phyloP scores from a whole-genome alignment of 2,888 invertebrate species.

The Eristalis intricaria region DNA sequence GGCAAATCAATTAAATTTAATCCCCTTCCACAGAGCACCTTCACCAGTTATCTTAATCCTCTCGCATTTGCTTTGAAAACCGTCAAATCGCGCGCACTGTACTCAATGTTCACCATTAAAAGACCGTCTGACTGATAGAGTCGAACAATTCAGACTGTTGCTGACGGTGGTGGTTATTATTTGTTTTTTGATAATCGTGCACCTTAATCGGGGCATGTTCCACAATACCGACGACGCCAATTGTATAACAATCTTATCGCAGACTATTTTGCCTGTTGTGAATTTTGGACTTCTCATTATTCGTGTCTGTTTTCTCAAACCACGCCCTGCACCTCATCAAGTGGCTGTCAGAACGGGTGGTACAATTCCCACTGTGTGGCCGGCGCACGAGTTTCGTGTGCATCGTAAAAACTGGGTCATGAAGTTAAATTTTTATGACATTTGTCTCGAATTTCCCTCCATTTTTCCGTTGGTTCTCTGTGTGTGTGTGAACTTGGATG shows the following conservation, averaged over 20 bases:
- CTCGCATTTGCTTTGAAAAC: background rate
- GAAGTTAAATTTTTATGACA: conserved; percentile 37
- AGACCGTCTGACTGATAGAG: conserved; percentile 12
- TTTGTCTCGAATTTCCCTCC: conserved; percentile 36
- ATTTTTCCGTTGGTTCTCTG: background rate
- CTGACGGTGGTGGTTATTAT: conserved; percentile 39
- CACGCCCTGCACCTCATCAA: background rate
- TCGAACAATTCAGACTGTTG: conserved; percentile 15
- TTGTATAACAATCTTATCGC: conserved; percentile 20
- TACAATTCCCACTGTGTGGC: background rate
- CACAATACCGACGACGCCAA: conserved; percentile 12
- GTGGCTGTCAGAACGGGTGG: background rate
- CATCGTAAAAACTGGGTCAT: conserved; percentile 48
- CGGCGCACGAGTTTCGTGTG: conserved; percentile 11
- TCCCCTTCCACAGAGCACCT: background rate
- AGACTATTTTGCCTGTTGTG: conserved; percentile 7
- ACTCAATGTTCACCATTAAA: background rate
- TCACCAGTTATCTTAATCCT: background rate
- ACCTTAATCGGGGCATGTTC: conserved; percentile 22
- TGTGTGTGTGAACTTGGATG: conserved; percentile 29
- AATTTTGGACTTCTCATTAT: conserved; percentile 1
- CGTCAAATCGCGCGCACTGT: background rate
- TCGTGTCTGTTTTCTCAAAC: background rate
- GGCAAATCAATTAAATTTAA: background rate
- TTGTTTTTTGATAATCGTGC: conserved; percentile 16